phyloP scores from a whole-genome alignment of 1,140 invertebrate species.

The Meteorus sp. region DNA sequence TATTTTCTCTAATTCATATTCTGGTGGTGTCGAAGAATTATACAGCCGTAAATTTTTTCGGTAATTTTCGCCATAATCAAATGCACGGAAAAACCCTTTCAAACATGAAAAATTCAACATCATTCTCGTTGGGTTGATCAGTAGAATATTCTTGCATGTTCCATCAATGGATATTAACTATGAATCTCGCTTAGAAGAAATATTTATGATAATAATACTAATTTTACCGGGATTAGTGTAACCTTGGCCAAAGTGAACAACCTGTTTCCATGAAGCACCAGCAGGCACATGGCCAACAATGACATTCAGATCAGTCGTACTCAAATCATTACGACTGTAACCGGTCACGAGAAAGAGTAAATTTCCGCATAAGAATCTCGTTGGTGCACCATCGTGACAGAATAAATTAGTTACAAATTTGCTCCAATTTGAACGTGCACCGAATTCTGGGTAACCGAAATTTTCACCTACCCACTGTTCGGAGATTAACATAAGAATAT shows the following conservation, averaged over 20 bases:
- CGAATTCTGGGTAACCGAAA: constrained; percentile 49
- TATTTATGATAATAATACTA: not conserved
- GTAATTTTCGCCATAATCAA: constrained; percentile 46
- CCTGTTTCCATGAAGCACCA: constrained; percentile 75
- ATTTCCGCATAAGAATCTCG: constrained; percentile 63
- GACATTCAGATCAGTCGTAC: constrained; percentile 68
- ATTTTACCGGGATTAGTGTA: constrained; percentile 51
- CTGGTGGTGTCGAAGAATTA: constrained; percentile 60
- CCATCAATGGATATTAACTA: no score
- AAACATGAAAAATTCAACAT: constrained; percentile 17
- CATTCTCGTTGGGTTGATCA: no score
- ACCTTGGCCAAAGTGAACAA: constrained; percentile 72
- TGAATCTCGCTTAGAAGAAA: no score
- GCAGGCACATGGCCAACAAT: constrained; percentile 77
- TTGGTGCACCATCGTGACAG: constrained; percentile 58
- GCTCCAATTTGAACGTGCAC: constrained; percentile 41
- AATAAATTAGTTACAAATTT: constrained; percentile 45
- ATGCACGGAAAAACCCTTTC: constrained; percentile 50
- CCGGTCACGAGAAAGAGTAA: constrained; percentile 64
- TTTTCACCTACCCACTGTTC: constrained; percentile 52
- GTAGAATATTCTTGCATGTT: no score
- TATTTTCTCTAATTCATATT: constrained; percentile 64
- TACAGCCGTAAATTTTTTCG: constrained; percentile 56
- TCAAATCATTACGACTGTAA: constrained; percentile 59
- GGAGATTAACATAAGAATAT: no score